Percentiles rank a stretch among this genome's conserved stretches.
phyloP scores from a whole-genome alignment of 2,797 vertebrate genomes.

The Mus spretus region DNA sequence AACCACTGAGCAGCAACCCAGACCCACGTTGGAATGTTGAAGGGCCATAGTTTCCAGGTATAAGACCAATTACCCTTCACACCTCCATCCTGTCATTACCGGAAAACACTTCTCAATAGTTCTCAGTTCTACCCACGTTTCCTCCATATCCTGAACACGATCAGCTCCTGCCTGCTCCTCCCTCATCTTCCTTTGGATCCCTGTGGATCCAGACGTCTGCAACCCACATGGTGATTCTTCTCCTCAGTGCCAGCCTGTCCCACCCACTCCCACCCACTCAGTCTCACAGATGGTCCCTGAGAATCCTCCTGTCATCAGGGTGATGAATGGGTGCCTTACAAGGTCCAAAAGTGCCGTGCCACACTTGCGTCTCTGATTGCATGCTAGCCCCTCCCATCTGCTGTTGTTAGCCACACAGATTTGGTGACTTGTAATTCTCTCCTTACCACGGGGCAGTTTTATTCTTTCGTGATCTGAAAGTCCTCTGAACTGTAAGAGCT shows the following conservation, averaged over 20 bases:
- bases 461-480: neutral
- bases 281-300: neutral
- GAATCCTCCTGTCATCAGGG: neutral
- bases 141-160: neutral
- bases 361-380: neutral
- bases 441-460: neutral
- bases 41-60: neutral
- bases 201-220: neutral
- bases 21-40: neutral
- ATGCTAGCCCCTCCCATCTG: too few relatives aligned
- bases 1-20: neutral
- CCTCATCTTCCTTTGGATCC: neutral
- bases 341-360: neutral
- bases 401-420: neutral
- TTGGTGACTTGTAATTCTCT: too few relatives aligned
- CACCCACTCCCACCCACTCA: neutral
- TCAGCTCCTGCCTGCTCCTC: neutral
- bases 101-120: slow-evolving; percentile 7
- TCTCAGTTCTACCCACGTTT: neutral
- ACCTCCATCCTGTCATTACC: neutral
- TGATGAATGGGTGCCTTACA: neutral
- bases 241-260: neutral
- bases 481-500: neutral
- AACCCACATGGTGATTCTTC: neutral
- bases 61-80: neutral